phyloP scores from a whole-genome alignment of 2,888 invertebrate genomes.

The Philaethria dido region DNA sequence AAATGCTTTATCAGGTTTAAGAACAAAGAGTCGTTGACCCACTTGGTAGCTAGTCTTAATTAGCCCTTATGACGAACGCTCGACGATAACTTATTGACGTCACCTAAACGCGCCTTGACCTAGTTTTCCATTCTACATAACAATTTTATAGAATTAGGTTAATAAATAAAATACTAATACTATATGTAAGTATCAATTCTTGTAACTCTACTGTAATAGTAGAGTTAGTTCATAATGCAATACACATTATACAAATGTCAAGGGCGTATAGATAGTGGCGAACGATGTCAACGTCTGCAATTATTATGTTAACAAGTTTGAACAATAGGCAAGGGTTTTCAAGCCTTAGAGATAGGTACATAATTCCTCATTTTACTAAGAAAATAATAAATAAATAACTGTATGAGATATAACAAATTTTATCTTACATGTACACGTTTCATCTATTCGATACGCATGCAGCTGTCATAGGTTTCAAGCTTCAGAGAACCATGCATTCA shows the following conservation, averaged over 20 bases:
- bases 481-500: constrained; percentile 65
- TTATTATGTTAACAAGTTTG: constrained; percentile 52
- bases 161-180: constrained; percentile 44
- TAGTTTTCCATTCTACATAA: constrained; percentile 52
- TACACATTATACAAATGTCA: constrained; percentile 37
- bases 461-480: constrained; percentile 40
- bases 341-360: constrained; percentile 20
- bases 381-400: background rate
- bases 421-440: constrained; percentile 11
- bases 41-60: constrained; percentile 63
- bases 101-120: constrained; percentile 68
- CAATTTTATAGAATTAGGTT: constrained; percentile 57
- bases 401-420: background rate
- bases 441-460: constrained; percentile 26
- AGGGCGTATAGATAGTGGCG: constrained; percentile 39
- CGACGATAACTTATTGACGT: constrained; percentile 60
- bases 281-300: constrained; percentile 38
- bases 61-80: constrained; percentile 59
- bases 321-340: constrained; percentile 58
- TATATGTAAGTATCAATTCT: constrained; percentile 39
- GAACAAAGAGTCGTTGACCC: constrained; percentile 76
- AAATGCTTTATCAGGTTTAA: constrained; percentile 58
- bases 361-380: background rate
- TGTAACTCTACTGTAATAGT: constrained; percentile 31
- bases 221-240: constrained; percentile 47